Conservation (phyloP, 2,888 invertebrate genomes). For the Selenia dentaria region DNA sequence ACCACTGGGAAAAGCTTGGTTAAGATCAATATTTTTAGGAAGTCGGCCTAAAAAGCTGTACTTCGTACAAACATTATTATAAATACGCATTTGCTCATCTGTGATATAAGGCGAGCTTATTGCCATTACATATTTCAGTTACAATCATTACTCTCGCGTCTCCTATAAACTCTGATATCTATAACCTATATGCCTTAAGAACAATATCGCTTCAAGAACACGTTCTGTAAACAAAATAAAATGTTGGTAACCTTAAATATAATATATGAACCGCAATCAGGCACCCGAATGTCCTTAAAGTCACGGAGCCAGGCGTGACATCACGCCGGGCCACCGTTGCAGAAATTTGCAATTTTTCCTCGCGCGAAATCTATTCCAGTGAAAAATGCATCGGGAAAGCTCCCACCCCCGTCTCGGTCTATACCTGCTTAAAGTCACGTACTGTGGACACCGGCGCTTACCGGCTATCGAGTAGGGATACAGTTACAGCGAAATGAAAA, state of each 20-base stretch:
- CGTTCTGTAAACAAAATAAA: conserved; percentile 6
- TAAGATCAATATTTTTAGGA: no score
- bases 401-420: conserved; percentile 46
- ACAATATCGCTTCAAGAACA: neutral
- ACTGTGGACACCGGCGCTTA: conserved; percentile 59
- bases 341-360: conserved; percentile 69
- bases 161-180: no score
- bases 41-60: no score
- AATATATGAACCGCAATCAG: conserved; percentile 50
- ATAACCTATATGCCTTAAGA: no score
- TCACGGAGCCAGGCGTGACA: conserved; percentile 46
- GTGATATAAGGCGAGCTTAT: no score
- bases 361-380: conserved; percentile 57
- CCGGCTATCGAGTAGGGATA: conserved; percentile 50
- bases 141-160: no score
- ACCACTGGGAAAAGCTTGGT: no score
- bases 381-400: conserved; percentile 60
- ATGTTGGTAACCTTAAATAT: conserved; percentile 28
- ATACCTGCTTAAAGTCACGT: conserved; percentile 64
- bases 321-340: conserved; percentile 47
- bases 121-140: no score
- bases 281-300: conserved; percentile 54
- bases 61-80: no score
- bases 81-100: no score
- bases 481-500: conserved; percentile 26